Base-by-base conservation (phyloP, 2,888 invertebrate genomes). In the Habrosyne pyritoides region DNA sequence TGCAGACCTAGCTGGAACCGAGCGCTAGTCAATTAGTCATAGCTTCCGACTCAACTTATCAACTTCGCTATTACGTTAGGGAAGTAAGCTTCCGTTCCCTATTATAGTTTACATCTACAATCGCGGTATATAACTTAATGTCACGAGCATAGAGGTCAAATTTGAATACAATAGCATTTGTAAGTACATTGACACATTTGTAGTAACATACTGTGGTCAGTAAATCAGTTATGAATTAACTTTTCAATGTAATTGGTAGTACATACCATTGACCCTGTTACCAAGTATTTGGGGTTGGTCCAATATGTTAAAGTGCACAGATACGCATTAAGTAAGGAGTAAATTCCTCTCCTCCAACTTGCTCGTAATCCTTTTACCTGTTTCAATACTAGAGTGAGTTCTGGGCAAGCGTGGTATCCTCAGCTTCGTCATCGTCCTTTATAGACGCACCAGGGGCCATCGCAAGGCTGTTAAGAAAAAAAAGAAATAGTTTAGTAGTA, bases 1-100 rank as follows among this genome's bases (percentile, higher is more conserved):
- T 53, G 73, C 69, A 70, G 64, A 66, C 66, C 66, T 71, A 67
- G 65, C 63, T 68, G 63, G 64, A 63, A 68, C 59, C 60, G 54
- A 56, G 65, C 70, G 66, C 78, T 78, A 75, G 74, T 81, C 79
- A 76, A 10, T 79, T 77, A 74, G 73, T 80, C 81, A 76, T 28
- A 18, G 73, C 80, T 81, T 81, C 81, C 81, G 74, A 77, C 70
- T 73, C 80, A 73, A 77, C 71, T 73, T 78, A 80, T 79, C 74
- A 77, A 73, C 77, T 79, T 70, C 57, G 61, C 77, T 77, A 74
- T 77, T 80, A 77, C 70, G 73, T 75, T 71, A 74, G 74, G 81
- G 80, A 81, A 78, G 80, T 79, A 65, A 58, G 72, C 65, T 81
- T 80, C 81, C 80, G 79, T 75, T 53, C 53, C 28, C 47, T 47